These are phyloP conservation scores for Cephalophus harveyi DNA, from an alignment of 2,113 vertebrate species.

Conservation along the genomic window DNA sequence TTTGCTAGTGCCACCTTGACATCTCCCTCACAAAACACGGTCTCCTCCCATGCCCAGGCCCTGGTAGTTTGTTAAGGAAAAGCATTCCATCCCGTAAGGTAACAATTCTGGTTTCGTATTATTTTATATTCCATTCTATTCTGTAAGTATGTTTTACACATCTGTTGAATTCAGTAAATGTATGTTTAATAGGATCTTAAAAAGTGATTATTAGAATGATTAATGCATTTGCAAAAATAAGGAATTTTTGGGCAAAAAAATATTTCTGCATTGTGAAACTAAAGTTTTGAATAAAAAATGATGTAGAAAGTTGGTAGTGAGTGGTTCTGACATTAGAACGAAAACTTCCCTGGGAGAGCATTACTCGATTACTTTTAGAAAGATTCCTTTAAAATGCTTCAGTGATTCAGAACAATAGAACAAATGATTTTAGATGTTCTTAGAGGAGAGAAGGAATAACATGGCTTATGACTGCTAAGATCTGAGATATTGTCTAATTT, in stretches of 20 bases:
- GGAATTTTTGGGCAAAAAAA: background rate
- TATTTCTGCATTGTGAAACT: background rate
- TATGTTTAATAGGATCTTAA: background rate
- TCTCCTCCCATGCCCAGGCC: background rate
- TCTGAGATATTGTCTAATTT: background rate
- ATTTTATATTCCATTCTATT: background rate
- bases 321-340: conserved; percentile 17
- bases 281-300: background rate
- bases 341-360: conserved; percentile 29
- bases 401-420: conserved; percentile 48
- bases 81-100: background rate
- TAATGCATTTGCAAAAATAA: conserved; percentile 18
- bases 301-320: background rate
- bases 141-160: background rate
- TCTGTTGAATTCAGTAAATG: background rate
- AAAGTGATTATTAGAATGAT: background rate
- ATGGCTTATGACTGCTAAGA: background rate
- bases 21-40: background rate
- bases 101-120: background rate
- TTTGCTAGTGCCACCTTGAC: background rate
- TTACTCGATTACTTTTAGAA: conserved; percentile 44
- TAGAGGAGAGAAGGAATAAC: conserved; percentile 12
- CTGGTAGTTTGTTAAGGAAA: background rate
- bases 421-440: conserved; percentile 41
- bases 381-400: conserved; percentile 41